Evolutionary conservation across 2,113 vertebrate species (phyloP), one percentile per base, ranked within the genome.

Genomic region (Lontra canadensis): DNA sequence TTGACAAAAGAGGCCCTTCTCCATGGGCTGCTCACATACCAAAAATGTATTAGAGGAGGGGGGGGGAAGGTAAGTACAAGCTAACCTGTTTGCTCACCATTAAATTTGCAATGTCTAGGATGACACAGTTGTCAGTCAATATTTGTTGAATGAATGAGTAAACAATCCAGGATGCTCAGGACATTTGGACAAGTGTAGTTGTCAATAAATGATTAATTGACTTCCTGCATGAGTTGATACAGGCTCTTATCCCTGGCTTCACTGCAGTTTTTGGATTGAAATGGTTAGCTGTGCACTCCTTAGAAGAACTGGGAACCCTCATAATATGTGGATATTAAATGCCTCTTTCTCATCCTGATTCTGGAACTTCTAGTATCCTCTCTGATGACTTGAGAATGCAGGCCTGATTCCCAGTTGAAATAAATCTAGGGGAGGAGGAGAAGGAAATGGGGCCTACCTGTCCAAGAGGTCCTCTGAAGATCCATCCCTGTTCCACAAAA

Each of bases 61-160:
- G 86, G 52, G 76, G 74, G 8, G 10, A 59, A 8, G 7, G 20
- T 36, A 52, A 42, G 71, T 20, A 55, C 34, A 47, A 65, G 25
- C 59, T 61, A 29, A 29, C 18, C 65, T 79, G 18, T 83, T 94
- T 67, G 55, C 9, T 92, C 29, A 80, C 42, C 9, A 80, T 7
- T 87, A 29, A 76, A 76, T 83, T 81, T 83, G 10, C 31, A 96
- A 0, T 57, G 57, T 89, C 47, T 67, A 34, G n/a, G 7, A 57
- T 79, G 61, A 29, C 34, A 73, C 8, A 6, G 52, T 39, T 80
- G 34, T 21, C 74, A 20, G n/a, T 94, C 82, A 81, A 21, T 94
- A 85, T 94, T 73, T 96, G 29, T 44, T 42, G 26, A 83, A 55
- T 59, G 29, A 90, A 65, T 81, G 44, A 94, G 23, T 94, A 71